Evolutionary conservation across 2,888 invertebrate species (phyloP), one percentile per base, ranked within the genome.

Genomic region (Cephonodes hylas): DNA sequence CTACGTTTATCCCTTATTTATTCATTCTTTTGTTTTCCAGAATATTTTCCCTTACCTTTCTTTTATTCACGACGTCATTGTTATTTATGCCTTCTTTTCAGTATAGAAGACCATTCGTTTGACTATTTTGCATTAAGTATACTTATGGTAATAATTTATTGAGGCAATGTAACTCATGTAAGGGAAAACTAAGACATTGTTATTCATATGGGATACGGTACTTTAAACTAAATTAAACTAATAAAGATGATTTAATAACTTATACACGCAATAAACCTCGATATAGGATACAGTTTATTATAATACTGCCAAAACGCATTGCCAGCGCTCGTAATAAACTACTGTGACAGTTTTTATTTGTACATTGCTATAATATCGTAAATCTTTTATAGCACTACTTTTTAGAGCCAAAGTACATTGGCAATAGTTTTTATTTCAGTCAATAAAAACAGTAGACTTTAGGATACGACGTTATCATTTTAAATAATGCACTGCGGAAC

Each of bases 51-150:
- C 64, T 68, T 64, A 63, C 74, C 71, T 69, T 75, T 77, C 77
- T 75, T 77, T 79, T 77, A 80, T 77, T 79, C 74, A 79, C 69
- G 64, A 74, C 72, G 66, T 64, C 64, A 66, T 67, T 67, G 67
- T 64, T 69, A 62, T 66, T 64, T 58, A 15, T 60, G 42, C 53
- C 62, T 38, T 34, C 7, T 42, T 57, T n/a, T 46, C n/a, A n/a
- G 13, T 6, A 23, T 23, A 3, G 8, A 3, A 10, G 22, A 2
- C 13, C 13, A 15, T 3, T 48, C 15, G 3, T 48, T 48, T 48
- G 15, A 27, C 48, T 48, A 25, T 27, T 25, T 48, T 25, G 13
- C 42, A 8, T 7, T 7, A 7, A 20, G n/a, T n/a, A 3, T 38
- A 13, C 10, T n/a, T 38, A 38, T 13, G 4, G 5, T 38, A n/a